Conservation (phyloP, 2,113 vertebrate genomes). For the Chaetura pelagica region DNA sequence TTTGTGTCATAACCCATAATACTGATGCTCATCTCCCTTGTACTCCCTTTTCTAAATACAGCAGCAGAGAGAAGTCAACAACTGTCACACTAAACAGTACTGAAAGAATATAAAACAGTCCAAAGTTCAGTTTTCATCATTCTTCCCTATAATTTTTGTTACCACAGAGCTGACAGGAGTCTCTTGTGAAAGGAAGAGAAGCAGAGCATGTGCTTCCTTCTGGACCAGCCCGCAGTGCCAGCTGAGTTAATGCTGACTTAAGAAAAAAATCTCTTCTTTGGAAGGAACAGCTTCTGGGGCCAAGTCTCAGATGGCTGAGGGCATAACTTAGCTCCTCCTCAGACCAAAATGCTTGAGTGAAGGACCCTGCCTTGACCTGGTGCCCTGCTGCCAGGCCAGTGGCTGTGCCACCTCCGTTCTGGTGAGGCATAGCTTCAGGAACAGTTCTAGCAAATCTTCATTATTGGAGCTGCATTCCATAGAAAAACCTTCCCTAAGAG, state of each 20-base stretch:
- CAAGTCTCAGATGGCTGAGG: not conserved
- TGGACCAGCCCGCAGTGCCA: not conserved
- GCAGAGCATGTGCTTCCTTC: not conserved
- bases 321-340: not conserved
- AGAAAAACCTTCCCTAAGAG: not conserved
- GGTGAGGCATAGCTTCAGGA: not conserved
- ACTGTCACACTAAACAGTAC: not conserved
- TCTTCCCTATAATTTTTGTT: not conserved
- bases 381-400: not conserved
- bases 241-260: not conserved
- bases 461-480: accelerated
- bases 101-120: conserved; percentile 42
- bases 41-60: conserved; percentile 37
- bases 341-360: not conserved
- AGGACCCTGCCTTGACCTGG: not conserved
- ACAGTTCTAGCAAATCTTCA: not conserved
- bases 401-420: not conserved
- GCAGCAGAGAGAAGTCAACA: conserved; percentile 3
- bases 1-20: conserved; percentile 40
- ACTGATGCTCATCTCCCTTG: not conserved
- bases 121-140: conserved; percentile 17
- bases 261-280: not conserved
- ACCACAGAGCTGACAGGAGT: conserved; percentile 5
- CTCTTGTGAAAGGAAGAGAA: not conserved
- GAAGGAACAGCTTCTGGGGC: not conserved